Evolutionary conservation across 2,888 invertebrate species (phyloP).

Genomic region (Cephus rjabovi): DNA sequence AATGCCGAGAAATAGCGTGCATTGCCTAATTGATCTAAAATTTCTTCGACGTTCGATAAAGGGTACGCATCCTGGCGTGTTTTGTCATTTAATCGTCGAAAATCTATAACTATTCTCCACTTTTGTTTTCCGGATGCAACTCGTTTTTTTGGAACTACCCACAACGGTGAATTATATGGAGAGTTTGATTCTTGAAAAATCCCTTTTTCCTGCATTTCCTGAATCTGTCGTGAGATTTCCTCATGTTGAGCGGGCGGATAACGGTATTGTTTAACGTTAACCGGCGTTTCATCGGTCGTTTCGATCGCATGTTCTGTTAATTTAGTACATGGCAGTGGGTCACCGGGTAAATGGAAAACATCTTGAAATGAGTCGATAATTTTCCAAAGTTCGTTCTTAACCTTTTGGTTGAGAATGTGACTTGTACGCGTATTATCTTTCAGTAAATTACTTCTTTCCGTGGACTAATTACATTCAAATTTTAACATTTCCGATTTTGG

Average conservation of each 20-base stretch:
- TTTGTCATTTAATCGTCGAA: neutral
- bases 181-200: conserved; percentile 7
- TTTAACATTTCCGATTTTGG: neutral
- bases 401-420: no score
- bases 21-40: conserved; percentile 36
- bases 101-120: neutral
- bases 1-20: conserved; percentile 36
- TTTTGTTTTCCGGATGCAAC: conserved; percentile 15
- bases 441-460: no score
- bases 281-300: conserved; percentile 8
- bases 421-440: no score
- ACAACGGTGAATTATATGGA: conserved; percentile 3
- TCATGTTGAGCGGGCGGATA: conserved; percentile 11
- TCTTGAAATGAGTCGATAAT: conserved; percentile 16
- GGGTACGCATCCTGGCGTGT: conserved; percentile 7
- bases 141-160: conserved; percentile 17
- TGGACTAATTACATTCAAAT: conserved; percentile 1
- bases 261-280: conserved; percentile 15
- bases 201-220: neutral
- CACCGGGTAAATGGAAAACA: neutral
- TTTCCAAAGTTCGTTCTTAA: no score
- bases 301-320: conserved; percentile 1
- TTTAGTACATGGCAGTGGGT: neutral
- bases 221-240: conserved; percentile 8
- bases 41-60: conserved; percentile 21